A percentile compares a stretch with the other conserved stretches of the same genome.
Conservation (phyloP, 2,797 vertebrate species). For the Sebastes jordani region DNA sequence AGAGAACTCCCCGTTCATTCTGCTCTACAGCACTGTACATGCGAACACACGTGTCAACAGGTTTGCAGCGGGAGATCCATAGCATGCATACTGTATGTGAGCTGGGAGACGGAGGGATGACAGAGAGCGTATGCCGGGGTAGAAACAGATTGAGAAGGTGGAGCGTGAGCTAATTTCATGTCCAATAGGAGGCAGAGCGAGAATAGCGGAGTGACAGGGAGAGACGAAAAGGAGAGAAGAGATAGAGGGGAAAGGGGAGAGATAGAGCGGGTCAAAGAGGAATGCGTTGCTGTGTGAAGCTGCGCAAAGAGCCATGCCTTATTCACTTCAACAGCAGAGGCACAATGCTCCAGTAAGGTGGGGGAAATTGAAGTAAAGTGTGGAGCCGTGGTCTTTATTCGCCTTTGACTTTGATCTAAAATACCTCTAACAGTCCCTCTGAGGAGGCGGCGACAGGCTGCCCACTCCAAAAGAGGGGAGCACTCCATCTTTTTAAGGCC, state of each 20-base stretch:
- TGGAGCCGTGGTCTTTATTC: constrained; percentile 64
- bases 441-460: constrained; percentile 42
- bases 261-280: constrained; percentile 50
- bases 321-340: constrained; percentile 57
- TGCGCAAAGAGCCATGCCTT: constrained; percentile 54
- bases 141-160: constrained; percentile 1
- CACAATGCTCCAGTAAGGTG: constrained; percentile 57
- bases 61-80: background rate
- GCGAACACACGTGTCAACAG: background rate
- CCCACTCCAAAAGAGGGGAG: constrained; percentile 13
- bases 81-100: background rate
- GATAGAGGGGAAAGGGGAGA: background rate
- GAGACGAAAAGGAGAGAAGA: background rate
- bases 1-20: background rate
- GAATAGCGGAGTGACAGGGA: constrained; percentile 22
- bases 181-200: constrained; percentile 26
- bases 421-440: constrained; percentile 61
- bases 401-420: constrained; percentile 75
- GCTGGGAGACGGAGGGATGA: background rate
- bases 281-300: constrained; percentile 31
- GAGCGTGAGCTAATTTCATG: constrained; percentile 25
- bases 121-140: background rate
- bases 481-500: constrained; percentile 28
- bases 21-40: background rate
- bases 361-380: constrained; percentile 72